Percentiles rank a stretch among this genome's conserved stretches.
Evolutionary conservation across 2,113 vertebrate species (phyloP).

Genomic region (Phyllopteryx taeniolatus): DNA sequence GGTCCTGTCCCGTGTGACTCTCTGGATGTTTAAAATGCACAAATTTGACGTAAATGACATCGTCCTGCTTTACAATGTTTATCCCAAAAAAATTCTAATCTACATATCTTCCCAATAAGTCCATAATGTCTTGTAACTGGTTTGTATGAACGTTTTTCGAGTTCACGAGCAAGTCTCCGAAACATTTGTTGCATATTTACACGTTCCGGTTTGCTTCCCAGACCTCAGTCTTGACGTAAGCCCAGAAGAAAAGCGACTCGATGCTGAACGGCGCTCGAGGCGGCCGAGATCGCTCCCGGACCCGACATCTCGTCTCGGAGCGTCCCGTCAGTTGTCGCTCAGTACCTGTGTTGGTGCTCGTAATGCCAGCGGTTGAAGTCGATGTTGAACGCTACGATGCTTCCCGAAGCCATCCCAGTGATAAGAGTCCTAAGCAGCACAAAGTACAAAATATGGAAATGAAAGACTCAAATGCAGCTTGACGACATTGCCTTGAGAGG

Average conservation of each 20-base stretch:
- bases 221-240: neutral
- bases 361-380: slow-evolving; percentile 99
- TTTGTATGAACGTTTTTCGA: neutral
- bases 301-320: neutral
- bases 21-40: neutral
- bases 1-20: neutral
- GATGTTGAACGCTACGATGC: slow-evolving; percentile 98
- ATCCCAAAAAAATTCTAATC: too few species aligned
- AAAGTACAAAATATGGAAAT: neutral
- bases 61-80: neutral
- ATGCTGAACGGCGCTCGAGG: neutral
- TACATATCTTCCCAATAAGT: neutral
- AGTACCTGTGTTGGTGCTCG: slow-evolving; percentile 97
- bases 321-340: slow-evolving; percentile 38
- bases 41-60: neutral
- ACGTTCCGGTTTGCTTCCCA: neutral
- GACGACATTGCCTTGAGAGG: too few species aligned
- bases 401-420: slow-evolving; percentile 97
- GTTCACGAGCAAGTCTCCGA: neutral
- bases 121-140: neutral
- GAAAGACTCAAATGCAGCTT: neutral
- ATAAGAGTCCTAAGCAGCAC: slow-evolving; percentile 84
- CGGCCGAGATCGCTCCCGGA: neutral
- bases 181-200: neutral
- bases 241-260: neutral